These are phyloP conservation scores for Malacoraja senta DNA, from an alignment of 2,797 vertebrate species.

Conservation along the genomic window DNA sequence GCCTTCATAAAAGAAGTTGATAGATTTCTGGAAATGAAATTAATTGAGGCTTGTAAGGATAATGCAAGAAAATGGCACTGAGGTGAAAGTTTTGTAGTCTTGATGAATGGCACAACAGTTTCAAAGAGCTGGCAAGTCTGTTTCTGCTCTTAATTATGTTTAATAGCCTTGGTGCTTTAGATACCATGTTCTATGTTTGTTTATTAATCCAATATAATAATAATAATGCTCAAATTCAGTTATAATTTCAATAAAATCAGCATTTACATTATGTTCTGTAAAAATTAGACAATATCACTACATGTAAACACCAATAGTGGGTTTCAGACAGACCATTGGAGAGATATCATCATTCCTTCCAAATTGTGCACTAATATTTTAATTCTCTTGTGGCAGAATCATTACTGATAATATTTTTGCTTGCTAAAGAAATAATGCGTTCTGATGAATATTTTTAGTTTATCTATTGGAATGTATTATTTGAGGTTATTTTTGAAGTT, in stretches of 20 bases:
- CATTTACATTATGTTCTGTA: slow-evolving; percentile 85
- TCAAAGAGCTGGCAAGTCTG: too few species aligned
- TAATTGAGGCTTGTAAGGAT: too few species aligned
- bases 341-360: slow-evolving; percentile 78
- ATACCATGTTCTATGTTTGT: not conserved
- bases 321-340: slow-evolving; percentile 69
- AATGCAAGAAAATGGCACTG: too few species aligned
- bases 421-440: slow-evolving; percentile 59
- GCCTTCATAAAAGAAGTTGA: too few species aligned
- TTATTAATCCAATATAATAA: not conserved
- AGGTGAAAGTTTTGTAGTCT: too few species aligned
- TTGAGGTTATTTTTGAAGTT: not conserved
- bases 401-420: slow-evolving; percentile 82
- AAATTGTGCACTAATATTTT: slow-evolving; percentile 83
- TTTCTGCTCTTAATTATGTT: too few species aligned
- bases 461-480: not conserved
- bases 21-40: too few species aligned
- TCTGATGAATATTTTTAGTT: not conserved
- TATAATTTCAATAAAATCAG: slow-evolving; percentile 84
- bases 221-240: not conserved
- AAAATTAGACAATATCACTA: slow-evolving; percentile 68
- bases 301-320: slow-evolving; percentile 59
- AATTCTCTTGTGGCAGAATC: slow-evolving; percentile 78
- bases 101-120: too few species aligned
- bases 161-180: not conserved